phyloP scores from a whole-genome alignment of 1,140 invertebrate species.

The Tyrophagus putrescentiae region DNA sequence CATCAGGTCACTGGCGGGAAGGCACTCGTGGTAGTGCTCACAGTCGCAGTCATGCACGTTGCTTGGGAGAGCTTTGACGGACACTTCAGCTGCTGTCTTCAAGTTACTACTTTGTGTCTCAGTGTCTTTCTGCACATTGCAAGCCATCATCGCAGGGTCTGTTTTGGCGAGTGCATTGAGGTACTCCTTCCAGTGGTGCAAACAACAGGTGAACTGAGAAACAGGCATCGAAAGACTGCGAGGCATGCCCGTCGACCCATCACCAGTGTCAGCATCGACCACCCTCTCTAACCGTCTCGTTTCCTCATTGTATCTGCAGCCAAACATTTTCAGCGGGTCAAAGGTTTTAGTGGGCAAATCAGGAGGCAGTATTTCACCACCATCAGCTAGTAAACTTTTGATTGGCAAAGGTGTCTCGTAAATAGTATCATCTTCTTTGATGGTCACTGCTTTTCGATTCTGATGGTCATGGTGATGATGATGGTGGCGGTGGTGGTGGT shows the following conservation, averaged over 20 bases:
- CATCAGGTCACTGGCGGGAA: neutral
- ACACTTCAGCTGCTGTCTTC: too few relatives aligned
- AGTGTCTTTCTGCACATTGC: too few relatives aligned
- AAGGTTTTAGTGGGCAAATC: conserved; percentile 17
- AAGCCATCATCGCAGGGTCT: too few relatives aligned
- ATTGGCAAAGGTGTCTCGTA: conserved; percentile 1
- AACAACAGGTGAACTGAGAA: neutral
- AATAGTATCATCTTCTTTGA: neutral
- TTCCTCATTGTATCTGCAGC: conserved; percentile 3
- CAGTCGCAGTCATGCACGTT: neutral
- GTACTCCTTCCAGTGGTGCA: conserved; percentile 12
- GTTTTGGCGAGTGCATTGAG: neutral
- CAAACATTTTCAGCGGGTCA: conserved; percentile 14
- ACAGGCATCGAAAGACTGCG: conserved; percentile 19
- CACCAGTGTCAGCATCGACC: neutral
- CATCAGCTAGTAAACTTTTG: neutral
- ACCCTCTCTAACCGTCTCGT: neutral
- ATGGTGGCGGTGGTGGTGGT: too few relatives aligned
- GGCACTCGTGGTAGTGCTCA: neutral
- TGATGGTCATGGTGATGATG: too few relatives aligned
- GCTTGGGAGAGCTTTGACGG: neutral
- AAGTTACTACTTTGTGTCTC: too few relatives aligned
- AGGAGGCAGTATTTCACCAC: neutral
- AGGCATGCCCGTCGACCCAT: neutral
- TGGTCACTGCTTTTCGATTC: neutral